Evolutionary conservation across 2,888 invertebrate genomes (phyloP).

Genomic region (Nineta flava): DNA sequence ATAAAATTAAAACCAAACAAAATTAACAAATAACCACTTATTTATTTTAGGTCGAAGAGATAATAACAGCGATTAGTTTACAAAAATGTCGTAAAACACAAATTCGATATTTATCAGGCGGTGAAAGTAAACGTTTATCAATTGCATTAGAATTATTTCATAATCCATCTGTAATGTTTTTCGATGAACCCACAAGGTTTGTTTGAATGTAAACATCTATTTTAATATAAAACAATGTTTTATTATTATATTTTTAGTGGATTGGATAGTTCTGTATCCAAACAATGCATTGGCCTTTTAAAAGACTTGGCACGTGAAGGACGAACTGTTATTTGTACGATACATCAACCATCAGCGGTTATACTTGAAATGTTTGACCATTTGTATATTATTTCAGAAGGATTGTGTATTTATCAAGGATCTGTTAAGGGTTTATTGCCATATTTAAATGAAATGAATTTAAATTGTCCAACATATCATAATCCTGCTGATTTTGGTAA

Average conservation of each 20-base stretch:
- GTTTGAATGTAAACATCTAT: background rate
- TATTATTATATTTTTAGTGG: constrained; percentile 37
- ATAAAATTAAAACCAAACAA: too few species aligned
- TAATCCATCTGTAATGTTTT: constrained; percentile 83
- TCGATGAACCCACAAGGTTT: constrained; percentile 90
- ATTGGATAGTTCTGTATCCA: constrained; percentile 65
- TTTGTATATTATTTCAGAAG: constrained; percentile 66
- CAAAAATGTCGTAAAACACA: constrained; percentile 46
- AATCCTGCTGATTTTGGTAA: constrained; percentile 84
- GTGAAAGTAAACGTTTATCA: constrained; percentile 77
- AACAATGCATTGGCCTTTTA: constrained; percentile 64
- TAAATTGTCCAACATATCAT: constrained; percentile 74
- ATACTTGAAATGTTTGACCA: constrained; percentile 81
- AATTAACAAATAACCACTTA: background rate
- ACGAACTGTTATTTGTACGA: constrained; percentile 72
- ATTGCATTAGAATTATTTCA: constrained; percentile 82
- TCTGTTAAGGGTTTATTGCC: constrained; percentile 58
- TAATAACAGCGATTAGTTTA: constrained; percentile 61
- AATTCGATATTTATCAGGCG: constrained; percentile 65
- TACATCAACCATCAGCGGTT: constrained; percentile 82
- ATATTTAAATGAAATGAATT: constrained; percentile 50
- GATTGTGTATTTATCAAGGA: constrained; percentile 68
- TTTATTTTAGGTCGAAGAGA: constrained; percentile 54
- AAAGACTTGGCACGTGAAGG: constrained; percentile 71
- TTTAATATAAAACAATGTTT: background rate